Percentiles rank a stretch among this genome's conserved stretches.
Conservation (phyloP, 2,113 vertebrate species). For the human (Homo sapiens) region GRCh38 chr14:99853501-99854000, state of each 20-base stretch:
- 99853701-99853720: background rate
- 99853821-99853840: background rate
- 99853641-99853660: background rate
- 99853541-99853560: background rate
- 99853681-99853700: background rate
- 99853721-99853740: background rate
- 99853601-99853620: accelerated
- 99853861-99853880: background rate
- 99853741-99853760: background rate
- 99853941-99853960: background rate
- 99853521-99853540: accelerated
- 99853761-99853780: background rate
- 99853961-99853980: too few relatives aligned
- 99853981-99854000: background rate
- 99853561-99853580: background rate
- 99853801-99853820: background rate
- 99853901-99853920: background rate
- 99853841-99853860: background rate
- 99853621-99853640: background rate
- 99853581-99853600: background rate
- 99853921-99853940: background rate
- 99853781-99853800: background rate
- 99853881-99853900: background rate
- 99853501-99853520: background rate
- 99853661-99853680: background rate